These are phyloP conservation scores for Pachyuromys duprasi DNA, from an alignment of 2,797 vertebrate genomes.

Conservation along the genomic window DNA sequence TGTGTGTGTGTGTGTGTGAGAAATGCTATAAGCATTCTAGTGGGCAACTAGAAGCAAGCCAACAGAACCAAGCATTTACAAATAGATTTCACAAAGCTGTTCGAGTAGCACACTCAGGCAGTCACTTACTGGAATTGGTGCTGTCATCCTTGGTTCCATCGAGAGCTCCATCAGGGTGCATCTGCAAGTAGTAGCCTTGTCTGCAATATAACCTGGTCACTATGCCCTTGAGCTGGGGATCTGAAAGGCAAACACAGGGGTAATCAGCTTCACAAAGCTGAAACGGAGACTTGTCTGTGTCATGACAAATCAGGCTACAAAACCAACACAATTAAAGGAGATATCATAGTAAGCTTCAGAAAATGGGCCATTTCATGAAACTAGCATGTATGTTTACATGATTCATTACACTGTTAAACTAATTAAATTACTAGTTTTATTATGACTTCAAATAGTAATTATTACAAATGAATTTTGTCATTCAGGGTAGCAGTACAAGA, in stretches of 20 bases:
- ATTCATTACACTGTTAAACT: slow-evolving; percentile 10
- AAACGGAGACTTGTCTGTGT: slow-evolving; percentile 14
- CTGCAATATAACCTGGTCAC: slow-evolving; percentile 99
- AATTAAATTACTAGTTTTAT: background rate
- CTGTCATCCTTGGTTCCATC: slow-evolving; percentile 99
- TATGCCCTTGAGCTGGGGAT: slow-evolving; percentile 99
- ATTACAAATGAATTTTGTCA: background rate
- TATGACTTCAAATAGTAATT: slow-evolving; percentile 30
- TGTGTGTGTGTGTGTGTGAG: too few species aligned
- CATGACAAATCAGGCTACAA: background rate
- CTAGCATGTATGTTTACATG: background rate
- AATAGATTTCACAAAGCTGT: slow-evolving; percentile 65
- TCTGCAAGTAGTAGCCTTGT: slow-evolving; percentile 99
- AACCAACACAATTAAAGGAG: background rate
- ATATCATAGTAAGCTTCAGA: background rate
- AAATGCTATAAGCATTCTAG: too few species aligned
- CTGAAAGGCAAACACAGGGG: slow-evolving; percentile 91
- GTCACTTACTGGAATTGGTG: slow-evolving; percentile 98
- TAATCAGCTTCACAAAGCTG: slow-evolving; percentile 85
- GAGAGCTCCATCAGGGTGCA: slow-evolving; percentile 99
- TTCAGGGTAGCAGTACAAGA: background rate
- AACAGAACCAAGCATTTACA: slow-evolving; percentile 63
- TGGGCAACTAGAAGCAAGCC: background rate
- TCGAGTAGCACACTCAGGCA: background rate
- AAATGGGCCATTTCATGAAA: slow-evolving; percentile 36